These are phyloP conservation scores for Phengaris arion DNA, from an alignment of 2,888 invertebrate species.

Conservation along the genomic window DNA sequence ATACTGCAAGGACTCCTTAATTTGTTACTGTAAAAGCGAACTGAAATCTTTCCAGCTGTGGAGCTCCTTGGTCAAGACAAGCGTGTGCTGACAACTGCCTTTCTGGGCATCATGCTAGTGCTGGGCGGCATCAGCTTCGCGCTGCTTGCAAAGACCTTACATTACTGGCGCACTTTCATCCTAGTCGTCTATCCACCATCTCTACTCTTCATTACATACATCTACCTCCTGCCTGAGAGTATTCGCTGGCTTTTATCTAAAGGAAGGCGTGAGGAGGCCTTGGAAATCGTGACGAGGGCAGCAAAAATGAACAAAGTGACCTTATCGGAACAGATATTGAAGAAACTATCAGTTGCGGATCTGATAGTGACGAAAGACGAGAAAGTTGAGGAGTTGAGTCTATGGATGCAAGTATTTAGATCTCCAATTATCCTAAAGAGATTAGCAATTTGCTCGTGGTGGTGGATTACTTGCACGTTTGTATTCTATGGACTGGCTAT, in stretches of 20 bases:
- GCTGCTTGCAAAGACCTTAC: conserved; percentile 82
- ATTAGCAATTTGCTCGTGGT: conserved; percentile 66
- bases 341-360: conserved; percentile 59
- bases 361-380: conserved; percentile 54
- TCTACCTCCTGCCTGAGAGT: conserved; percentile 87
- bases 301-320: conserved; percentile 81
- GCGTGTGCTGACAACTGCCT: conserved; percentile 66
- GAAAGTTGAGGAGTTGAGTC: conserved; percentile 51
- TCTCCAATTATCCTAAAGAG: conserved; percentile 68
- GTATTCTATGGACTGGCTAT: background rate
- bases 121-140: conserved; percentile 86
- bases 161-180: conserved; percentile 85
- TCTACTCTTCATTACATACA: conserved; percentile 82
- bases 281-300: conserved; percentile 81
- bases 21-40: too few species aligned
- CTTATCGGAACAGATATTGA: conserved; percentile 65
- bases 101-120: conserved; percentile 77
- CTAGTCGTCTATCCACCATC: conserved; percentile 85
- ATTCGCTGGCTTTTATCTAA: conserved; percentile 88
- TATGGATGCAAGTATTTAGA: conserved; percentile 59
- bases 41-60: conserved; percentile 57
- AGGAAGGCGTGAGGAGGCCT: conserved; percentile 82
- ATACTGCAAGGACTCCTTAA: too few species aligned
- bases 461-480: conserved; percentile 22
- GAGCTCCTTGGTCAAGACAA: conserved; percentile 70